Conservation (phyloP, 2,888 invertebrate species). For the Microctonus hyperodae region DNA sequence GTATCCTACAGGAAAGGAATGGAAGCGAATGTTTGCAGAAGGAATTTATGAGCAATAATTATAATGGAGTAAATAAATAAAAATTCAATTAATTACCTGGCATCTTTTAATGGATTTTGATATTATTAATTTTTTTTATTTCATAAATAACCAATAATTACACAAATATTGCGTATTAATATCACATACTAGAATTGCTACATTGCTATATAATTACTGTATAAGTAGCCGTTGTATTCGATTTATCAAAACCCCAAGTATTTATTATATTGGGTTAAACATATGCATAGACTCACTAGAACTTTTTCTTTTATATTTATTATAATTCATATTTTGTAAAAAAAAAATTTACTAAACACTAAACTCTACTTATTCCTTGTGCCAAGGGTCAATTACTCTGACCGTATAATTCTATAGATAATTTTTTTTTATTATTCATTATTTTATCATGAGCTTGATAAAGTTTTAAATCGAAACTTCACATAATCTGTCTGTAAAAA, state of each 20-base stretch:
- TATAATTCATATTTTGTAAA: background rate
- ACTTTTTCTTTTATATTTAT: background rate
- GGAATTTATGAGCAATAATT: constrained; percentile 67
- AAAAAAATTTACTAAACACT: background rate
- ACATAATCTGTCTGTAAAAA: constrained; percentile 67
- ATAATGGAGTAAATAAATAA: background rate
- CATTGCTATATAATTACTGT: background rate
- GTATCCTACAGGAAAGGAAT: constrained; percentile 81
- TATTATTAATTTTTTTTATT: background rate
- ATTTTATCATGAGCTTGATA: background rate
- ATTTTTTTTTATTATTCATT: background rate
- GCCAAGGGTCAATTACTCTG: background rate
- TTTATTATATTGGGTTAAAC: no score
- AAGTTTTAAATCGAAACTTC: constrained; percentile 59
- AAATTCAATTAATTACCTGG: background rate
- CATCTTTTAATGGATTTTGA: background rate
- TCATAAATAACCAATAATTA: background rate
- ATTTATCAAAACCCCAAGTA: background rate
- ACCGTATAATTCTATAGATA: background rate
- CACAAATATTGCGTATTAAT: background rate
- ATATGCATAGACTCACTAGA: background rate
- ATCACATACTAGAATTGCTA: constrained; percentile 1
- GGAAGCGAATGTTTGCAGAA: constrained; percentile 73
- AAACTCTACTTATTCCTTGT: background rate
- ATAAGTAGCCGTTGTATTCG: background rate